Conservation (phyloP, 1,140 invertebrate species). For the Drosophila jambulina region DNA sequence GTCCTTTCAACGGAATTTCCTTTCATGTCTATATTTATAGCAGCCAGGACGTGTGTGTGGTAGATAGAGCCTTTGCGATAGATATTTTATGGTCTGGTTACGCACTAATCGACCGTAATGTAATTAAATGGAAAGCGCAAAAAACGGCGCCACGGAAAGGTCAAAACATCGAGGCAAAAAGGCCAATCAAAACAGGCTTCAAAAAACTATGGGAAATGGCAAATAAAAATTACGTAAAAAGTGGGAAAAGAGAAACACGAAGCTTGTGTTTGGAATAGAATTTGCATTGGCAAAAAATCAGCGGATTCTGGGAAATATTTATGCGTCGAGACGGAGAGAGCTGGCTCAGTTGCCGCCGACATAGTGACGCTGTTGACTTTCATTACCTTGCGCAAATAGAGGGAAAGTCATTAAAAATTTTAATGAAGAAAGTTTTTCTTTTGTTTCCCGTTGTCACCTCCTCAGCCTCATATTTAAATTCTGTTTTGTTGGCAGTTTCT, state of each 20-base stretch:
- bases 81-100: conserved; percentile 17
- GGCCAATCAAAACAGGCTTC: conserved; percentile 29
- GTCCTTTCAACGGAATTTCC: conserved; percentile 38
- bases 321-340: conserved; percentile 26
- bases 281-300: conserved; percentile 55
- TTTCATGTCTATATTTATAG: conserved; percentile 18
- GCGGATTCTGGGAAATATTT: conserved; percentile 37
- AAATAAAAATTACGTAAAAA: conserved; percentile 20
- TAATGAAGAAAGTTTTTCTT: conserved; percentile 81
- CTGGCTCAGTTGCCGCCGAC: conserved; percentile 43
- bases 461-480: conserved; percentile 79
- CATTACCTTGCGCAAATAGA: conserved; percentile 81
- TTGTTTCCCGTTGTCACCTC: conserved; percentile 65
- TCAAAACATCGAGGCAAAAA: conserved; percentile 4
- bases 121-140: conserved; percentile 22
- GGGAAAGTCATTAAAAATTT: conserved; percentile 80
- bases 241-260: conserved; percentile 11
- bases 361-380: conserved; percentile 79
- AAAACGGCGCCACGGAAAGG: conserved; percentile 1
- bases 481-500: conserved; percentile 68
- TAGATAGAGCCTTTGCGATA: background rate
- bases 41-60: conserved; percentile 19
- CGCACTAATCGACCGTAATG: conserved; percentile 26
- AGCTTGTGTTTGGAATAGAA: conserved; percentile 40
- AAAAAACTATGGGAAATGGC: conserved; percentile 17